Evolutionary conservation across 1,140 invertebrate genomes (phyloP).

Genomic region (Leptinotarsa texana): DNA sequence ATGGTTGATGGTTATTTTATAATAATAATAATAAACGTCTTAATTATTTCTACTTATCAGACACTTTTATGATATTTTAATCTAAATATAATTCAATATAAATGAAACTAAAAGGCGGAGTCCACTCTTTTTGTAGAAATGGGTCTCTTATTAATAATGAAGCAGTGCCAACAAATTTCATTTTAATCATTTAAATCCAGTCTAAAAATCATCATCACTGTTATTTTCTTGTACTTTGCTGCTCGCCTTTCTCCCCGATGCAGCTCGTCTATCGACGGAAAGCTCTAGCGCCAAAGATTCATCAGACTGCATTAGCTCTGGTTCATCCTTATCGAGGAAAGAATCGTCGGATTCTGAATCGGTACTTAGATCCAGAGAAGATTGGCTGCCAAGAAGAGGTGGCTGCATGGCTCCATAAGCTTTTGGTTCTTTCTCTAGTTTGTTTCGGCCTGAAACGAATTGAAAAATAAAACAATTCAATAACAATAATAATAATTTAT

Average conservation of each 20-base stretch:
- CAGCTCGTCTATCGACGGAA: conserved; percentile 42
- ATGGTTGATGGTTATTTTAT: no score
- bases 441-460: conserved; percentile 35
- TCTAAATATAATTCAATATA: no score
- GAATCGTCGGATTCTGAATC: conserved; percentile 53
- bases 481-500: neutral
- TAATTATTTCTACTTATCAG: no score
- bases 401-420: conserved; percentile 50
- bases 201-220: conserved; percentile 55
- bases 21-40: no score
- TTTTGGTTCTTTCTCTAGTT: conserved; percentile 34
- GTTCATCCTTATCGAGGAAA: conserved; percentile 53
- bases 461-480: no score
- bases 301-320: conserved; percentile 52
- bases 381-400: conserved; percentile 43
- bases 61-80: no score
- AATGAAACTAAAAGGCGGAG: no score
- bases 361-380: conserved; percentile 47
- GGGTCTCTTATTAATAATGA: no score
- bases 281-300: conserved; percentile 52
- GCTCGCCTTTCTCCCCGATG: conserved; percentile 39
- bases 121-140: no score
- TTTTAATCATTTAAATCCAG: neutral
- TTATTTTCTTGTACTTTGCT: conserved; percentile 43
- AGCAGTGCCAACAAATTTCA: neutral